These are phyloP conservation scores for Aphelenchoides bicaudatus DNA, from an alignment of 2,888 invertebrate species.

Conservation along the genomic window DNA sequence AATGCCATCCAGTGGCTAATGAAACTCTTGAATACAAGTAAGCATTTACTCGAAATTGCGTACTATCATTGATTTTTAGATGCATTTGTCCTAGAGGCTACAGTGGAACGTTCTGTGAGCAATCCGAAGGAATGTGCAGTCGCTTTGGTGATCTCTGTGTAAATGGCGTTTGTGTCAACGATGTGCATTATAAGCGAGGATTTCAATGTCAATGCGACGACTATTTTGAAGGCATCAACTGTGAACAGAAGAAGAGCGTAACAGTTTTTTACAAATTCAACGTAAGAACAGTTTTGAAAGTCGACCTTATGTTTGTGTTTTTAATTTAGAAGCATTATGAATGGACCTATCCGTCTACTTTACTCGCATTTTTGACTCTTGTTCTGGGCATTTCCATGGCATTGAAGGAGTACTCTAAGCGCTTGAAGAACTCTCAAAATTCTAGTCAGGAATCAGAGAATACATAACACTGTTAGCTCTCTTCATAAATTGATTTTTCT, in stretches of 20 bases:
- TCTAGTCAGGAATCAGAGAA: too few relatives aligned
- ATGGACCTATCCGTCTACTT: slow-evolving; percentile 19
- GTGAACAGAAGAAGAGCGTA: not conserved
- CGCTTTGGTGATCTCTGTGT: slow-evolving; percentile 13
- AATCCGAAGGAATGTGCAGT: slow-evolving; percentile 8
- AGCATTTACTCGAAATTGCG: slow-evolving; percentile 9
- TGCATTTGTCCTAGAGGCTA: slow-evolving; percentile 16
- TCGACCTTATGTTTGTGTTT: not conserved
- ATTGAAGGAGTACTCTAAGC: slow-evolving; percentile 2
- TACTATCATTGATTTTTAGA: slow-evolving; percentile 16
- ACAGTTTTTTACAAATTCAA: not conserved
- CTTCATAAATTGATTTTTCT: too few relatives aligned
- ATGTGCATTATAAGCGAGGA: not conserved
- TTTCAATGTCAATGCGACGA: slow-evolving; percentile 22
- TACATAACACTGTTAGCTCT: too few relatives aligned
- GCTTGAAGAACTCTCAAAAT: too few relatives aligned
- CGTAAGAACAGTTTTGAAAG: not conserved
- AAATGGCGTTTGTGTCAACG: slow-evolving; percentile 20
- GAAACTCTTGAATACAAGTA: slow-evolving; percentile 20
- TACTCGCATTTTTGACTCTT: not conserved
- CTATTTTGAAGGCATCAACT: slow-evolving; percentile 12
- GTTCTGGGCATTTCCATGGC: not conserved
- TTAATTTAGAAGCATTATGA: slow-evolving; percentile 16
- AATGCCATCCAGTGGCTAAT: slow-evolving; percentile 1
- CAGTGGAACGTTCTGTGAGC: slow-evolving; percentile 21